phyloP scores from a whole-genome alignment of 2,888 invertebrate species.

The Parelbella ahira region DNA sequence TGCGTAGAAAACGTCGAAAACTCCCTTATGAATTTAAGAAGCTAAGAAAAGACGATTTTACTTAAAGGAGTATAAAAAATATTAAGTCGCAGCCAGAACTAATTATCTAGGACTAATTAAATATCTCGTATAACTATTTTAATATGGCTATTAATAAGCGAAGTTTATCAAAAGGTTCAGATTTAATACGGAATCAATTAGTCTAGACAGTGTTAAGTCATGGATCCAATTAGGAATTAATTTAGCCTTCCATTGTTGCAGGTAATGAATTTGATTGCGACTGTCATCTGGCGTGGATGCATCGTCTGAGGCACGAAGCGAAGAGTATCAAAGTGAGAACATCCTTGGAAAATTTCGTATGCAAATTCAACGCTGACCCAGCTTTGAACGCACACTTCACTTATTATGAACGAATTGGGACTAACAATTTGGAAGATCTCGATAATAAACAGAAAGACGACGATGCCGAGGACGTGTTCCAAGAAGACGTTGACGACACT shows the following conservation, averaged over 20 bases:
- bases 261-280: conserved; percentile 92
- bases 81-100: conserved; percentile 4
- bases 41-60: conserved; percentile 4
- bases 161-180: conserved; percentile 12
- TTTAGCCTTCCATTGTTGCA: conserved; percentile 71
- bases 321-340: conserved; percentile 85
- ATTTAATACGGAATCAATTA: conserved; percentile 30
- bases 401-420: conserved; percentile 63
- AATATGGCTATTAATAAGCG: background rate
- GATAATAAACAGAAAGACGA: conserved; percentile 60
- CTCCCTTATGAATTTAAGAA: conserved; percentile 1
- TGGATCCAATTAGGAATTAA: conserved; percentile 31
- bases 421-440: conserved; percentile 57
- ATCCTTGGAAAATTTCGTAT: conserved; percentile 86
- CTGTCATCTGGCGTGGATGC: conserved; percentile 91
- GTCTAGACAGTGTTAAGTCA: conserved; percentile 22
- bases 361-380: conserved; percentile 81
- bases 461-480: conserved; percentile 61
- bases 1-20: conserved; percentile 5
- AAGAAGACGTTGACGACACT: conserved; percentile 60
- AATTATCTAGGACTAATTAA: conserved; percentile 17
- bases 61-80: no score
- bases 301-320: conserved; percentile 87
- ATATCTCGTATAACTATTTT: conserved; percentile 10
- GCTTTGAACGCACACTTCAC: conserved; percentile 62